Evolutionary conservation across 1,140 invertebrate species (phyloP).

Genomic region (Berghia stephanieae): DNA sequence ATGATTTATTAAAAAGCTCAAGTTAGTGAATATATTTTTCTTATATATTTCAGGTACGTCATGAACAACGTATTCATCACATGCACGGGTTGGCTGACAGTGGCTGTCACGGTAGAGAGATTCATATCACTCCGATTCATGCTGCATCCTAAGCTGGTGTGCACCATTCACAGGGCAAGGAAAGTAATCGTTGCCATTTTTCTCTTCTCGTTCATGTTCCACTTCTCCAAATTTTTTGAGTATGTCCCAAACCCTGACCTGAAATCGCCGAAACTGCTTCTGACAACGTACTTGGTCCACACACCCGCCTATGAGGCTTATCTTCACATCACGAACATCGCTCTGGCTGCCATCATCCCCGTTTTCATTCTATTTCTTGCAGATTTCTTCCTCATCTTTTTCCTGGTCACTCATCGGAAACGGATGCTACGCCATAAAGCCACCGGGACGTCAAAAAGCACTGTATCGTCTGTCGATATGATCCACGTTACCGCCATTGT

Average conservation of each 20-base stretch:
- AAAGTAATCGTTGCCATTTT: constrained; percentile 84
- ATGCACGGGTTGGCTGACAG: constrained; percentile 90
- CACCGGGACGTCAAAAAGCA: background rate
- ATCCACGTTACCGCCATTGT: constrained; percentile 80
- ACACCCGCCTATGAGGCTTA: constrained; percentile 74
- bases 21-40: too few relatives aligned
- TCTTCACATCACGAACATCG: constrained; percentile 43
- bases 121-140: constrained; percentile 96
- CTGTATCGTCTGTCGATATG: constrained; percentile 40
- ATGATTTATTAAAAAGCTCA: too few relatives aligned
- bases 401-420: constrained; percentile 81
- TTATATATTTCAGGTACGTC: constrained; percentile 77
- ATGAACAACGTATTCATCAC: constrained; percentile 86
- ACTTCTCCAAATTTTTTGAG: constrained; percentile 75
- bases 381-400: constrained; percentile 87
- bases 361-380: constrained; percentile 90
- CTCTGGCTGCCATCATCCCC: constrained; percentile 80
- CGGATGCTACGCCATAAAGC: constrained; percentile 43
- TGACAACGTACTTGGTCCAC: constrained; percentile 75
- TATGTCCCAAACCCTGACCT: constrained; percentile 62
- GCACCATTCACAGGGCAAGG: constrained; percentile 86
- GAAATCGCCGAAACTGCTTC: constrained; percentile 69
- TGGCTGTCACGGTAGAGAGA: constrained; percentile 91
- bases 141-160: constrained; percentile 82
- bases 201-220: constrained; percentile 84